These are phyloP conservation scores for Nothocercus julius DNA, from an alignment of 2,113 vertebrate species.

Conservation along the genomic window DNA sequence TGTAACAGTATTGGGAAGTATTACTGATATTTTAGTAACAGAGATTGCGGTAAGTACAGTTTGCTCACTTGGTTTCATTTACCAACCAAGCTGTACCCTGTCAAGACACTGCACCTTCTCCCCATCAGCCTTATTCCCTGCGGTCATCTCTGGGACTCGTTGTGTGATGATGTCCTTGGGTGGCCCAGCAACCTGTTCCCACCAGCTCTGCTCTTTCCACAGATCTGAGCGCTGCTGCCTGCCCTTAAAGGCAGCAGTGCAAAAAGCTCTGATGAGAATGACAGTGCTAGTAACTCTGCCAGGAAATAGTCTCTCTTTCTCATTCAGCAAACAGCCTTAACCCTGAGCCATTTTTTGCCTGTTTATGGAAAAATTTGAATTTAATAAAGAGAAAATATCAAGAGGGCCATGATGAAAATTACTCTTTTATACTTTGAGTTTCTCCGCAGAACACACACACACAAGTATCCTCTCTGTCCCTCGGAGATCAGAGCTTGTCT, in stretches of 20 bases:
- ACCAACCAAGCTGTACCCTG: not conserved
- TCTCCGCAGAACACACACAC: not conserved
- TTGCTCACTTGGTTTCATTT: not conserved
- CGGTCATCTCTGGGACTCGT: not conserved
- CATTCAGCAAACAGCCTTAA: not conserved
- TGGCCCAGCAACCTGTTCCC: not conserved
- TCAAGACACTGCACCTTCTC: not conserved
- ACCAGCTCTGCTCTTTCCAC: not conserved
- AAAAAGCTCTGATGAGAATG: not conserved
- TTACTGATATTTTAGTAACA: conserved; percentile 98
- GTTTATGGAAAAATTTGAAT: conserved; percentile 51
- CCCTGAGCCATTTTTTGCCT: not conserved
- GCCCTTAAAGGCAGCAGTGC: not conserved
- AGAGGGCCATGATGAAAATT: not conserved
- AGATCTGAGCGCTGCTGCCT: not conserved
- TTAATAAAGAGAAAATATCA: not conserved
- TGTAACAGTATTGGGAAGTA: conserved; percentile 97
- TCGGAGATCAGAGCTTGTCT: not conserved
- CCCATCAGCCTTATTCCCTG: not conserved
- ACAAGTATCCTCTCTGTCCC: not conserved
- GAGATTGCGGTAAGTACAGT: conserved; percentile 92
- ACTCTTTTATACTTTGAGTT: not conserved
- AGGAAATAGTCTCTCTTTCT: not conserved
- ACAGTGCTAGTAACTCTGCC: not conserved
- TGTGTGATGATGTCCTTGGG: not conserved